Evolutionary conservation across 2,113 vertebrate genomes (phyloP).

Genomic region (Leptodactylus fuscus): DNA sequence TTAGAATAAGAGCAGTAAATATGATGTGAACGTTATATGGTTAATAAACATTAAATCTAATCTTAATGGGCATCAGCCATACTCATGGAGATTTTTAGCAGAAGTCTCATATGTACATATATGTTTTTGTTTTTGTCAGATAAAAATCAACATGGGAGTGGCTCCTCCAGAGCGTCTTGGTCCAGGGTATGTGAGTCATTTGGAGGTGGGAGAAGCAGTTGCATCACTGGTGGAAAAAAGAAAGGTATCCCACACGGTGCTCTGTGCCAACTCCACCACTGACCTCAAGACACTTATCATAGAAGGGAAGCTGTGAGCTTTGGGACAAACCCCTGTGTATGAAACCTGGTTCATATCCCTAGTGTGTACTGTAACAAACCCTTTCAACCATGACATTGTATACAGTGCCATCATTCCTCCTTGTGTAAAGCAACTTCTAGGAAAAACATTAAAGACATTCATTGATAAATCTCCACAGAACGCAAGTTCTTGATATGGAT

Average conservation of each 20-base stretch:
- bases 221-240: conserved; percentile 74
- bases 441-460: background rate
- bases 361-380: background rate
- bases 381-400: background rate
- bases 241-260: conserved; percentile 70
- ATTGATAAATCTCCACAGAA: background rate
- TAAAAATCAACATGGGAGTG: conserved; percentile 82
- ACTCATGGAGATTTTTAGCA: background rate
- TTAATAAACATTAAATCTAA: too few species aligned
- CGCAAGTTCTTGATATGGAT: background rate
- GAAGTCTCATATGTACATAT: background rate
- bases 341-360: background rate
- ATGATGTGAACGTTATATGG: too few species aligned
- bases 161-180: conserved; percentile 72
- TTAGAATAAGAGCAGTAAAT: too few species aligned
- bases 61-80: background rate
- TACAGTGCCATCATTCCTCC: background rate
- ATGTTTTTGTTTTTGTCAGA: conserved; percentile 65
- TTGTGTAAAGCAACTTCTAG: background rate
- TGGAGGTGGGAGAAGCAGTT: conserved; percentile 78
- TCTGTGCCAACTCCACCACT: conserved; percentile 71
- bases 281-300: conserved; percentile 74
- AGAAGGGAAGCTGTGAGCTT: conserved; percentile 63
- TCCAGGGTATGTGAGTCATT: conserved; percentile 78
- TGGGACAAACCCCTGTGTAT: background rate